These are phyloP conservation scores for Ridgeia piscesae DNA, from an alignment of 1,140 invertebrate species.

Conservation along the genomic window DNA sequence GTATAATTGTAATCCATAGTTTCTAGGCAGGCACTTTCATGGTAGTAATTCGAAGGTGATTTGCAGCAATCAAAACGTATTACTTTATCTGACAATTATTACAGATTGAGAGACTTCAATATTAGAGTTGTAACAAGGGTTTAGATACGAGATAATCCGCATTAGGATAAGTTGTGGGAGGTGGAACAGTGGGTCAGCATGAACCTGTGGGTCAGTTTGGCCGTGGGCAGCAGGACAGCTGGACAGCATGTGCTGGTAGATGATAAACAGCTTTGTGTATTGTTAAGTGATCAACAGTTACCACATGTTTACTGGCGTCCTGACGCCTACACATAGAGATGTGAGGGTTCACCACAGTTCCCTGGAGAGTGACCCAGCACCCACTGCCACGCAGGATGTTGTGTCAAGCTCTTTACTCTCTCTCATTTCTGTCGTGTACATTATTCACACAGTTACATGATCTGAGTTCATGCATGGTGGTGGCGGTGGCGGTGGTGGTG, in stretches of 20 bases:
- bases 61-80: too few relatives aligned
- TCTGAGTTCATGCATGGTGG: background rate
- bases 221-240: background rate
- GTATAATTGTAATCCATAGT: too few relatives aligned
- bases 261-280: background rate
- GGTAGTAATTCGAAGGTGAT: too few relatives aligned
- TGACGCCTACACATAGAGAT: background rate
- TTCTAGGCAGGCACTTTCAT: too few relatives aligned
- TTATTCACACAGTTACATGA: background rate
- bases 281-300: background rate
- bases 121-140: background rate
- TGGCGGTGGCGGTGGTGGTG: too few relatives aligned
- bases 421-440: background rate
- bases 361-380: background rate
- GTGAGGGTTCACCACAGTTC: background rate
- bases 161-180: background rate
- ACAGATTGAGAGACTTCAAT: too few relatives aligned
- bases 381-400: background rate
- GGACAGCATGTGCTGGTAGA: background rate
- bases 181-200: background rate
- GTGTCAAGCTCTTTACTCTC: background rate
- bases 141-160: background rate
- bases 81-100: too few relatives aligned
- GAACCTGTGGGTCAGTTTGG: background rate
- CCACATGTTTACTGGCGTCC: background rate